Conservation (phyloP, 2,113 vertebrate species). For the Capreolus pygargus region DNA sequence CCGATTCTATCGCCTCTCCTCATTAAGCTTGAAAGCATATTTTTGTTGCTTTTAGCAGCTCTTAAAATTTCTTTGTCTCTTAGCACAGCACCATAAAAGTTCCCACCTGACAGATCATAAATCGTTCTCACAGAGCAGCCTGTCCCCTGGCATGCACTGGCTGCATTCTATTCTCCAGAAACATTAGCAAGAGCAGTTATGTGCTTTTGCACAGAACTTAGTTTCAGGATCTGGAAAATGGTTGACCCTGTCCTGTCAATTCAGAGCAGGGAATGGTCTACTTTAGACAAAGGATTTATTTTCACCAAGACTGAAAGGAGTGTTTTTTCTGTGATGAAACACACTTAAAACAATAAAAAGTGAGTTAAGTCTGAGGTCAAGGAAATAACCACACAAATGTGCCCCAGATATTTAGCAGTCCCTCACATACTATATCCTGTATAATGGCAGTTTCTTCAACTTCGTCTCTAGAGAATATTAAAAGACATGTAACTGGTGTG, state of each 20-base stretch:
- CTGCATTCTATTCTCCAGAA: conserved; percentile 50
- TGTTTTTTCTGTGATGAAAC: conserved; percentile 24
- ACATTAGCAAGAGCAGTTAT: conserved; percentile 44
- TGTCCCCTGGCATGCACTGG: conserved; percentile 27
- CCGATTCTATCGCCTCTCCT: conserved; percentile 53
- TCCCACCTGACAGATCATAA: conserved; percentile 69
- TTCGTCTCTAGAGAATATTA: neutral
- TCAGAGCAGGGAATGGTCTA: conserved; percentile 23
- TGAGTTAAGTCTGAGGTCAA: neutral
- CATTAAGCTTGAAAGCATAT: conserved; percentile 73
- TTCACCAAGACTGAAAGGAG: neutral
- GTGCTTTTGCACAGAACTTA: conserved; percentile 39
- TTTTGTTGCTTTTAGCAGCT: conserved; percentile 70
- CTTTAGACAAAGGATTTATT: conserved; percentile 43
- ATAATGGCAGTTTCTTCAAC: neutral
- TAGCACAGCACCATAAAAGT: conserved; percentile 56
- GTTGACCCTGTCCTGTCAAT: conserved; percentile 44
- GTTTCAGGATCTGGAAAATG: conserved; percentile 50
- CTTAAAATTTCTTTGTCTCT: conserved; percentile 71
- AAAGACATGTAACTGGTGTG: neutral
- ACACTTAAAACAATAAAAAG: neutral
- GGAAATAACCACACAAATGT: neutral
- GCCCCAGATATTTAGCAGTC: neutral
- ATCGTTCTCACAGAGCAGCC: conserved; percentile 41
- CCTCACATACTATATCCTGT: neutral